phyloP scores from a whole-genome alignment of 2,113 vertebrate species.

The Ptilorrhoa leucosticta region DNA sequence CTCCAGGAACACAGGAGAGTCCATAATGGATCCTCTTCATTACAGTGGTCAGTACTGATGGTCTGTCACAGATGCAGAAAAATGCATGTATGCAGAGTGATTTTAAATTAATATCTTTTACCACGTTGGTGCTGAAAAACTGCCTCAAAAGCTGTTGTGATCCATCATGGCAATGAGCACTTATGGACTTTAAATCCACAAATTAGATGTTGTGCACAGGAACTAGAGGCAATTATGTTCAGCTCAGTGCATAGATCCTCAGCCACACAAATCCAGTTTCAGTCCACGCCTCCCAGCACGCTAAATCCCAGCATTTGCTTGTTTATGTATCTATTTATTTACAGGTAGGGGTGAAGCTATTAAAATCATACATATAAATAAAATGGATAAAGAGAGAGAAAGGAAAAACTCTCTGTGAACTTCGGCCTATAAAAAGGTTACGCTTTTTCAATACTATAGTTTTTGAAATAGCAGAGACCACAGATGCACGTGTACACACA shows the following conservation, averaged over 20 bases:
- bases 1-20: not conserved
- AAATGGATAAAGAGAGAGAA: not conserved
- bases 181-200: not conserved
- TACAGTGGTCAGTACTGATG: not conserved
- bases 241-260: not conserved
- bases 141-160: conserved; percentile 40
- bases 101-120: conserved; percentile 53
- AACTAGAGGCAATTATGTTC: not conserved
- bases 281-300: not conserved
- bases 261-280: not conserved
- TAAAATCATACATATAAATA: not conserved
- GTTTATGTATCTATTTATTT: not conserved
- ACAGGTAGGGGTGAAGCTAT: not conserved
- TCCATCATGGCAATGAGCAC: conserved; percentile 32
- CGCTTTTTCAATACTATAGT: not conserved
- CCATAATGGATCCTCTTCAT: not conserved
- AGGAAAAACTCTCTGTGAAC: not conserved
- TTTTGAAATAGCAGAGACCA: not conserved
- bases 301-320: not conserved
- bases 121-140: not conserved
- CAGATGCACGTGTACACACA: fast-evolving
- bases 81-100: not conserved
- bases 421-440: not conserved
- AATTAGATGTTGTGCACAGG: not conserved
- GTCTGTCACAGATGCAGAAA: not conserved